A percentile compares a stretch with the other conserved stretches of the same genome.
Evolutionary conservation across 2,113 vertebrate species (phyloP).

Genomic region (Nesoenas mayeri): DNA sequence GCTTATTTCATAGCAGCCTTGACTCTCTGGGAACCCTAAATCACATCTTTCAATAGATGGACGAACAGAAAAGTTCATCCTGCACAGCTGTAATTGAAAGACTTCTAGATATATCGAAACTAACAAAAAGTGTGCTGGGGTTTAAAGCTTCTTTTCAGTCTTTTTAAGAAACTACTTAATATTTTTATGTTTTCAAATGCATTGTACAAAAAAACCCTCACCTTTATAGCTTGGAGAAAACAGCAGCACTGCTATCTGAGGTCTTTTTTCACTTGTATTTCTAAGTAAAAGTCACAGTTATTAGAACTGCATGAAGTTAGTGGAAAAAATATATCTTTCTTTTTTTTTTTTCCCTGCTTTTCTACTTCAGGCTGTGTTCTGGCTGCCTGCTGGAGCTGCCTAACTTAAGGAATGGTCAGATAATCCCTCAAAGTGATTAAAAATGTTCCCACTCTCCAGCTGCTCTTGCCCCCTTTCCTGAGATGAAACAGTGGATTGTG

Average conservation of each 20-base stretch:
- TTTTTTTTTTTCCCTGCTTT: background rate
- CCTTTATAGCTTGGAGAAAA: background rate
- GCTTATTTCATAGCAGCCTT: background rate
- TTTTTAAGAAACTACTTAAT: background rate
- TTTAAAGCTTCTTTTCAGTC: background rate
- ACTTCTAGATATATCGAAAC: background rate
- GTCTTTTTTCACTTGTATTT: background rate
- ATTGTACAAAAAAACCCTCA: background rate
- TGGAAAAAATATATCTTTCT: too few species aligned
- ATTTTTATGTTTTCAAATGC: background rate
- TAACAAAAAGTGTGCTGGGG: background rate
- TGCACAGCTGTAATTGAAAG: background rate
- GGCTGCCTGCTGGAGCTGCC: background rate
- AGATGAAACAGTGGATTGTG: background rate
- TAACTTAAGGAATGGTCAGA: background rate
- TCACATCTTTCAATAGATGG: background rate
- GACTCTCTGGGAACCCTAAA: background rate
- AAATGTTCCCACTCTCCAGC: background rate
- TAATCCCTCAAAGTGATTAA: background rate
- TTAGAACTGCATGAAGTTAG: background rate
- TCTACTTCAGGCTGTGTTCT: background rate
- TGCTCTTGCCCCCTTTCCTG: background rate
- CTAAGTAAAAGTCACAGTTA: background rate
- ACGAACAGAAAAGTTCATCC: background rate
- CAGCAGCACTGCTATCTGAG: background rate